These are phyloP conservation scores for Megalops cyprinoides DNA, from an alignment of 2,797 vertebrate species.

Conservation along the genomic window DNA sequence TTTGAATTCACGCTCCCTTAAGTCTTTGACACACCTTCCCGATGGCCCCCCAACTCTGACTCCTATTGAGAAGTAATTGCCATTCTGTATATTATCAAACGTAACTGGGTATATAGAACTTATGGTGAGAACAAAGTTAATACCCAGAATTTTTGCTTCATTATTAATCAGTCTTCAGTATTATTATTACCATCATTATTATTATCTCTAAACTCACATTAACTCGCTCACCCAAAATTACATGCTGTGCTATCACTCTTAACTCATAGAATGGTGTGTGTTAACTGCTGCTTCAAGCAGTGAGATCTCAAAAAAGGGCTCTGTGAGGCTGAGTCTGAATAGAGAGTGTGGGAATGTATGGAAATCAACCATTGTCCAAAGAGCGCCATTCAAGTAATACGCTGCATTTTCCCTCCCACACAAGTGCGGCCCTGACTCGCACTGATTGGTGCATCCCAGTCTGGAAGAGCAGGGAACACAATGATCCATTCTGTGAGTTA, in stretches of 20 bases:
- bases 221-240: not conserved
- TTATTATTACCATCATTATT: no score
- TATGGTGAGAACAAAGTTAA: no score
- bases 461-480: not conserved
- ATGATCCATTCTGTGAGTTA: slow-evolving; percentile 11
- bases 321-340: slow-evolving; percentile 20
- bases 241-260: no score
- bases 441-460: slow-evolving; percentile 6
- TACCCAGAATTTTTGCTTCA: no score
- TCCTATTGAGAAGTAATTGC: not conserved
- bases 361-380: slow-evolving; percentile 46
- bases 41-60: not conserved
- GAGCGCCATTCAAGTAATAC: slow-evolving; percentile 39
- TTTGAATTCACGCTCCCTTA: not conserved
- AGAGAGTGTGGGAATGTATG: slow-evolving; percentile 43
- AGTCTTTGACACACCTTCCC: not conserved
- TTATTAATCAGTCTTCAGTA: no score
- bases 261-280: not conserved
- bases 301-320: not conserved
- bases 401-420: slow-evolving; percentile 42
- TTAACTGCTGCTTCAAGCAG: not conserved
- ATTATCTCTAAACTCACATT: no score
- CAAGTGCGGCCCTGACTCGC: slow-evolving; percentile 10
- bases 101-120: no score
- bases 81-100: not conserved